Evolutionary conservation across 2,797 vertebrate species (phyloP), one percentile per base, ranked within the genome.

Genomic region (Brachyrhaphis roseni): DNA sequence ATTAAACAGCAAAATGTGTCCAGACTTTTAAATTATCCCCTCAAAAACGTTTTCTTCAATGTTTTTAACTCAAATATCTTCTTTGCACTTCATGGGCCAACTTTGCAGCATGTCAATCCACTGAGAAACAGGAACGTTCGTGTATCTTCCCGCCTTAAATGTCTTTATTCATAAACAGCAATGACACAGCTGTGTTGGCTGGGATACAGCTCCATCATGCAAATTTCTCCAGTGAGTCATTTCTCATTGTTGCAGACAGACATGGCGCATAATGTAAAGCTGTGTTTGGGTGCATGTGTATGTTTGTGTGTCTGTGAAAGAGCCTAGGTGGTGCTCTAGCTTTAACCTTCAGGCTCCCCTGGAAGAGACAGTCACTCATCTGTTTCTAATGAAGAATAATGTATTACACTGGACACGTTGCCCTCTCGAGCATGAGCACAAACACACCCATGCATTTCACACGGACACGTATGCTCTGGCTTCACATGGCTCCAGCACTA

Each of bases 331-430:
- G 87, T 87, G 90, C 86, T 90, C 85, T 92, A 86, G 90, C 81
- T 89, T 90, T 91, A 92, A 93, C 91, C 91, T 87, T 82, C 90
- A 85, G 93, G 92, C 88, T 84, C 84, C 86, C 75, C 84, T 91
- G 90, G 85, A 92, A 93, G 84, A 91, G 90, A 94, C 92, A 90
- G 76, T 89, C 93, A 94, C 88, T 94, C 91, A 93, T 92, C 89
- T 94, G 92, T 94, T 92, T 92, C 93, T 93, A 94, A 94, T 94
- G 91, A 93, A 93, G 92, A 94, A 93, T 92, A 94, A 95, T 94
- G 91, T 87, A 86, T 76, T 78, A 83, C 84, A 79, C 74, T 82
- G 84, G 85, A 91, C 88, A 86, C 81, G 88, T 82, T 49, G 57
- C 66, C 62, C 84, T 71, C 78, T 51, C 46, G 20, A 47, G 78